Evolutionary conservation across 2,888 invertebrate genomes (phyloP), one percentile per base, ranked within the genome.

Genomic region (Drosophila peninsularis): DNA sequence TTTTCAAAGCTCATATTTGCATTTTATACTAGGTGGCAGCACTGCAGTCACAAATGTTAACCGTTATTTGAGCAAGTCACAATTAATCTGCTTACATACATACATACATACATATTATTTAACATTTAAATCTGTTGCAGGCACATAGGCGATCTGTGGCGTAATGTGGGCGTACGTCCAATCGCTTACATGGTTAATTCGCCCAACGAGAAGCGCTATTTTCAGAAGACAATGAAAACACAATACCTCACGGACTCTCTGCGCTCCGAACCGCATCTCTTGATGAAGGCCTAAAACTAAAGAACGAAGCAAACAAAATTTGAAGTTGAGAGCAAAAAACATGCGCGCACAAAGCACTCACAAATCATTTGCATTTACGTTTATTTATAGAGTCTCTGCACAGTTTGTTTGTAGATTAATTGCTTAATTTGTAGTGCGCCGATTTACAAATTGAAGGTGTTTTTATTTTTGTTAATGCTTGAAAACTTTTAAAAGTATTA

Each of bases 121-220:
- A 65, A 61, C 36, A 24, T 44, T n/a, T 17, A 11, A 52, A 54
- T 36, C 39, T 1, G 17, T 63, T 75, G 9, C 65, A 92, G 92
- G 42, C 92, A 92, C 70, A 91, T 92, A 63, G 91, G 91, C 34
- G 92, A 92, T 68, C 68, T 92, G 19, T 93, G 92, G 92, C 90
- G 92, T 50, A 92, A 93, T 79, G 91, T 91, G 52, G 92, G 92
- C 57, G 92, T 93, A 7, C 91, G 92, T 57, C 92, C 92, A 49
- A 91, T 93, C 60, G 92, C 92, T 13, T 92, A 92, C 62, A 92
- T 91, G 80, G 92, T 93, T 3, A 93, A 93, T 82, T 93, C 92
- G 57, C 92, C 92, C 53, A 93, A 92, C 80, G 92, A 93, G 79
- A 93, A 93, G 73, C 92, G 92, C 24, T 93, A 93, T 77, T 93